These are phyloP conservation scores for Eidolon dupreanum DNA, from an alignment of 2,797 vertebrate species.

Conservation along the genomic window DNA sequence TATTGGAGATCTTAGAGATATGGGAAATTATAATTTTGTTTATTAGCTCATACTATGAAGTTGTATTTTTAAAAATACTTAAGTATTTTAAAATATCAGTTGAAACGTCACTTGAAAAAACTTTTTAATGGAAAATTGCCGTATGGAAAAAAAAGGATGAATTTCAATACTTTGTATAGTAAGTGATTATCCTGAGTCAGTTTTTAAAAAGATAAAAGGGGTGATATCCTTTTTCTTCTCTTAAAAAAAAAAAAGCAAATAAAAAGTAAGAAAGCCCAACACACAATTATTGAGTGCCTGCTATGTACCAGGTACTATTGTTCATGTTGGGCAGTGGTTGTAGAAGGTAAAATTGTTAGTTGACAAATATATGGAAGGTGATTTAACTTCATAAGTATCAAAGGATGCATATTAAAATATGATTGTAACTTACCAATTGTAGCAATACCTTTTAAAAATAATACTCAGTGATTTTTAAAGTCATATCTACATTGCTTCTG, in stretches of 20 bases:
- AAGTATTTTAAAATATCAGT: conserved; percentile 19
- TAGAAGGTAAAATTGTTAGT: background rate
- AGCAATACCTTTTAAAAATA: background rate
- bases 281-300: background rate
- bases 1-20: background rate
- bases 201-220: background rate
- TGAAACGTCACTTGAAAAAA: background rate
- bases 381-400: background rate
- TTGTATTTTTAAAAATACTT: background rate
- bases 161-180: background rate
- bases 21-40: background rate
- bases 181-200: background rate
- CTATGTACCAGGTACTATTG: background rate
- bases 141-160: background rate
- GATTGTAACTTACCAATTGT: background rate
- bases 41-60: background rate
- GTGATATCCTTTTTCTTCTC: background rate
- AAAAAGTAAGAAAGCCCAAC: background rate
- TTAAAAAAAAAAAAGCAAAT: background rate
- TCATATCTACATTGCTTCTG: background rate
- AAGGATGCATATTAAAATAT: background rate
- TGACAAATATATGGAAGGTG: background rate
- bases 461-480: background rate
- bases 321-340: background rate
- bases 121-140: background rate